These are phyloP conservation scores for Solenodon paradoxus DNA, from an alignment of 2,113 vertebrate species.

Conservation along the genomic window DNA sequence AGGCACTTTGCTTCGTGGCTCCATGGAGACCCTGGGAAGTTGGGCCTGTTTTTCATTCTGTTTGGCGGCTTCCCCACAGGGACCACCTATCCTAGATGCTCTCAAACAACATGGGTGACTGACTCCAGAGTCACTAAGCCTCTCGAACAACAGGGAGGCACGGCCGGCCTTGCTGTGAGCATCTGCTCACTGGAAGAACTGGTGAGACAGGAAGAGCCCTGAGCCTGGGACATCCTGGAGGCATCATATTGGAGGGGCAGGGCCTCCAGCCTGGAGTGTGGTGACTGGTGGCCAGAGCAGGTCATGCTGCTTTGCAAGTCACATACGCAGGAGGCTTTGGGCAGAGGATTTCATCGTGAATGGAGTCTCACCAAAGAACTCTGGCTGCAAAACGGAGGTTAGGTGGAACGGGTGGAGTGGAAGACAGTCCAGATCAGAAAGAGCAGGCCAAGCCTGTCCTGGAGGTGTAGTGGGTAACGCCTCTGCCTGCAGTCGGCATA, in stretches of 20 bases:
- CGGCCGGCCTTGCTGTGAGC: neutral
- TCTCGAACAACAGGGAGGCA: neutral
- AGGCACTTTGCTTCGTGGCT: neutral
- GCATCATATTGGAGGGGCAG: accelerated
- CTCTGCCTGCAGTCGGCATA: too few relatives aligned
- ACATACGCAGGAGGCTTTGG: accelerated
- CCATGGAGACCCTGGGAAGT: neutral
- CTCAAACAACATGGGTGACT: neutral
- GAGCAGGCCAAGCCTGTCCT: too few relatives aligned
- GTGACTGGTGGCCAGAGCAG: accelerated
- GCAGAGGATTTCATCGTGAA: neutral
- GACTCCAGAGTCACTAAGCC: too few relatives aligned
- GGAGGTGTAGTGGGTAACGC: too few relatives aligned
- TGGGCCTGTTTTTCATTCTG: neutral
- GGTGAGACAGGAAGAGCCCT: accelerated
- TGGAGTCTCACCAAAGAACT: neutral
- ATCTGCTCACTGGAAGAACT: neutral
- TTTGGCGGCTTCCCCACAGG: neutral
- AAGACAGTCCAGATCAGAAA: neutral
- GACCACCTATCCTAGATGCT: neutral
- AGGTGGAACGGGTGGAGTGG: neutral
- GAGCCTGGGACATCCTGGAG: accelerated
- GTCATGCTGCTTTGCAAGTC: neutral
- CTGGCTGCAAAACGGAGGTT: neutral
- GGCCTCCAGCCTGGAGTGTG: accelerated